A percentile compares a stretch with the other conserved stretches of the same genome.
These are phyloP conservation scores for Crotalus tigris DNA, from an alignment of 2,113 vertebrate species.

Conservation along the genomic window DNA sequence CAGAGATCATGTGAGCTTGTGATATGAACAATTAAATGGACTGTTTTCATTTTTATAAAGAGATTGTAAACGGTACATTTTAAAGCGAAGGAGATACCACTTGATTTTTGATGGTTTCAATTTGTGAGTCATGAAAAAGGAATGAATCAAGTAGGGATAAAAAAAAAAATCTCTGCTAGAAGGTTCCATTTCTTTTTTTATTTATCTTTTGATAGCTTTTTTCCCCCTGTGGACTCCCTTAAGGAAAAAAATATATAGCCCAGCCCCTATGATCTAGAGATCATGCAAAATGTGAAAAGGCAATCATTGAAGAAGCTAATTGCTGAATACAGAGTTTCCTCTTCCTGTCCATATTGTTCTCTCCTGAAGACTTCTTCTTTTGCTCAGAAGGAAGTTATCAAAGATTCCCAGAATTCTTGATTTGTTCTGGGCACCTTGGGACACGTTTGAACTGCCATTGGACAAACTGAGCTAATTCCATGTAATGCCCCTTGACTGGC, in stretches of 20 bases:
- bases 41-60: neutral
- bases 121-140: neutral
- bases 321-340: neutral
- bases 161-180: neutral
- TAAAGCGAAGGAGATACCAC: neutral
- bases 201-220: neutral
- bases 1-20: neutral
- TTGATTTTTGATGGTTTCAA: neutral
- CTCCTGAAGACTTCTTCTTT: neutral
- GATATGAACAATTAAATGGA: neutral
- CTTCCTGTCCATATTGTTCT: neutral
- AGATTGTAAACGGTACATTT: neutral
- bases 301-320: neutral
- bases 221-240: neutral
- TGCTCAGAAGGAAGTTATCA: neutral
- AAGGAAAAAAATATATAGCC: neutral
- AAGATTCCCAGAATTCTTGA: neutral
- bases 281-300: neutral
- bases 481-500: slow-evolving; percentile 40
- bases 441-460: neutral
- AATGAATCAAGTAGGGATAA: neutral
- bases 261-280: neutral
- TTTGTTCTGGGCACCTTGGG: neutral
- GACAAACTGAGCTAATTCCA: neutral
- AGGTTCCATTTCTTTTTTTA: neutral